Base-by-base conservation (phyloP, 2,888 invertebrate species). In the Drosophila niveifrons region DNA sequence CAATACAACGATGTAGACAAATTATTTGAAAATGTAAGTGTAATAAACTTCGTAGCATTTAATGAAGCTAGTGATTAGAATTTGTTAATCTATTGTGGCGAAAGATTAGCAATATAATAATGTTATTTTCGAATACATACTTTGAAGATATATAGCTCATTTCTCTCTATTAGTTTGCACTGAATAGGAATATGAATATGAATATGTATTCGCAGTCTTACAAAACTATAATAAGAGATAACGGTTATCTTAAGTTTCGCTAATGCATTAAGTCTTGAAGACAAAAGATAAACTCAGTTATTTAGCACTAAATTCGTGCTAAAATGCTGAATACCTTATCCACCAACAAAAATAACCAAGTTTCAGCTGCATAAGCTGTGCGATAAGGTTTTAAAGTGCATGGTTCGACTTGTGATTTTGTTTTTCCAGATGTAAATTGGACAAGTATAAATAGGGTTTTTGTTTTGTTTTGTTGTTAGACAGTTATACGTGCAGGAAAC, bases 401-500 rank as follows among this genome's bases (percentile, higher is more conserved):
- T 36, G 18, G 51, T 36, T 41, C 23, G 6, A 57, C 23, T 36
- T 23, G 41, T 29, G 28, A 31, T 41, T 31, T 41, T 31, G 17
- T 11, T 13, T 44, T 23, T 11, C 41, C 41, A 34, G 36, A 23
- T 13, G n/a, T n/a, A 11, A 18, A 6, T 52, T 11, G 15, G n/a
- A 51, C 36, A 51, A n/a, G 11, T 3, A 15, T 13, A 31, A 56
- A 46, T 44, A 34, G 9, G 11, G 17, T 46, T 44, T 15, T 31
- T 17, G 17, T 44, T 13, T 34, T 18, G 7, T 7, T 3, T 13
- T 18, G 10, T 55, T 17, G 43, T 55, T 56, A n/a, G 55, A 56
- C 55, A 56, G 34, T 39, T 66, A 56, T 34, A 39, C 28, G 15
- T 57, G 57, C 31, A 29, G 66, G 66, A 68, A 68, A 44, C 31